Percentiles rank a stretch among this genome's conserved stretches.
phyloP scores from a whole-genome alignment of 2,797 vertebrate genomes.

The Distichodus sexfasciatus region DNA sequence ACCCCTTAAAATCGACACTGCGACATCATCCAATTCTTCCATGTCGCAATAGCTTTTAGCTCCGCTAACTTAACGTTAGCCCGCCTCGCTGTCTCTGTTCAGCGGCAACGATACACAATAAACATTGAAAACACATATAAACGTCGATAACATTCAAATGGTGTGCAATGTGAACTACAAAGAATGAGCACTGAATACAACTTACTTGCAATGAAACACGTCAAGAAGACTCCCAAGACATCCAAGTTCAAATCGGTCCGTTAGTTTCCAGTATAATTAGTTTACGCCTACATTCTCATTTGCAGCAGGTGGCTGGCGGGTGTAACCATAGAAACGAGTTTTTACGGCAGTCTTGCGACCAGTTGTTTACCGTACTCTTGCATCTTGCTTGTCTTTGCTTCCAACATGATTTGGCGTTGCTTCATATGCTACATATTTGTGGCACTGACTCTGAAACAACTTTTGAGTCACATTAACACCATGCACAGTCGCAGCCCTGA shows the following conservation, averaged over 20 bases:
- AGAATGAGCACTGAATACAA: neutral
- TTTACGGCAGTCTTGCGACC: neutral
- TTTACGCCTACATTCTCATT: too few species aligned
- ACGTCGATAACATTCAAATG: neutral
- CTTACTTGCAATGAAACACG: neutral
- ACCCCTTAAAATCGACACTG: conserved; percentile 8
- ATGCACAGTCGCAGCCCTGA: conserved; percentile 37
- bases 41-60: neutral
- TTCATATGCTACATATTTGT: conserved; percentile 41
- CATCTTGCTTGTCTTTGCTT: neutral
- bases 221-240: neutral
- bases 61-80: neutral
- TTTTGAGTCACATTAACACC: conserved; percentile 35
- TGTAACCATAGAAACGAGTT: too few species aligned
- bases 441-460: conserved; percentile 34
- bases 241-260: too few species aligned
- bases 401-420: conserved; percentile 19
- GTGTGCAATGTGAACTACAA: too few species aligned
- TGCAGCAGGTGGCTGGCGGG: too few species aligned
- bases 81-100: too few species aligned
- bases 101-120: neutral
- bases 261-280: too few species aligned
- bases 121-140: neutral
- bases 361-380: neutral
- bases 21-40: conserved; percentile 11